phyloP scores from a whole-genome alignment of 2,888 invertebrate genomes.

The Leptogaster cylindrica region DNA sequence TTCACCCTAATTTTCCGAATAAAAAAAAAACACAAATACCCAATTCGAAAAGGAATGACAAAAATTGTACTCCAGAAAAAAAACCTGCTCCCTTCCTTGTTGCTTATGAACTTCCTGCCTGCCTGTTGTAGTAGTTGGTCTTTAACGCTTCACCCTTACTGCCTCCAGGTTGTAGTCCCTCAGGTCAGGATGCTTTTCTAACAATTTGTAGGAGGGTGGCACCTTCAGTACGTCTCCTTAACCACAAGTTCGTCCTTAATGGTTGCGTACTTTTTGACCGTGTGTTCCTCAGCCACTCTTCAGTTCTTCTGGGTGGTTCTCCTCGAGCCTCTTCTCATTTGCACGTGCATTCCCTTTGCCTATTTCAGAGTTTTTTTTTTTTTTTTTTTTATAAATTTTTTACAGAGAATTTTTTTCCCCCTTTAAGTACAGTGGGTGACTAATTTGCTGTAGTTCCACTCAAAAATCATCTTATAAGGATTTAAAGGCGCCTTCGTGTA shows the following conservation, averaged over 20 bases:
- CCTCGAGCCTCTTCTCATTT: background rate
- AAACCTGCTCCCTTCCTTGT: background rate
- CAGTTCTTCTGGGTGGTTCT: constrained; percentile 1
- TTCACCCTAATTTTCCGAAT: too few species aligned
- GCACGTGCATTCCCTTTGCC: constrained; percentile 40
- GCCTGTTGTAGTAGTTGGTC: too few species aligned
- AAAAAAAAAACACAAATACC: background rate
- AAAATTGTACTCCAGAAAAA: background rate
- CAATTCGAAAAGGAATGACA: background rate
- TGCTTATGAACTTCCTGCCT: too few species aligned
- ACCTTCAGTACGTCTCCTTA: background rate
- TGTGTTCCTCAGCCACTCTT: constrained; percentile 13
- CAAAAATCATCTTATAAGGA: constrained; percentile 20
- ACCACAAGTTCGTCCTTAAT: constrained; percentile 27
- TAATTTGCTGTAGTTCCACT: constrained; percentile 24
- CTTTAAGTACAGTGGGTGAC: constrained; percentile 24
- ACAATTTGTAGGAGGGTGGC: background rate
- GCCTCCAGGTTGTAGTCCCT: background rate
- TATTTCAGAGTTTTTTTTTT: background rate
- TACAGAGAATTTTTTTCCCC: too few species aligned
- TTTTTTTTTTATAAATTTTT: too few species aligned
- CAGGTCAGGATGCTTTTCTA: background rate
- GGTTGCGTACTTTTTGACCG: constrained; percentile 30
- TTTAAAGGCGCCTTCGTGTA: constrained; percentile 27
- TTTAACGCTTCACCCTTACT: too few species aligned